Conservation (phyloP, 2,888 invertebrate genomes). For the Drosophila mulleri region DNA sequence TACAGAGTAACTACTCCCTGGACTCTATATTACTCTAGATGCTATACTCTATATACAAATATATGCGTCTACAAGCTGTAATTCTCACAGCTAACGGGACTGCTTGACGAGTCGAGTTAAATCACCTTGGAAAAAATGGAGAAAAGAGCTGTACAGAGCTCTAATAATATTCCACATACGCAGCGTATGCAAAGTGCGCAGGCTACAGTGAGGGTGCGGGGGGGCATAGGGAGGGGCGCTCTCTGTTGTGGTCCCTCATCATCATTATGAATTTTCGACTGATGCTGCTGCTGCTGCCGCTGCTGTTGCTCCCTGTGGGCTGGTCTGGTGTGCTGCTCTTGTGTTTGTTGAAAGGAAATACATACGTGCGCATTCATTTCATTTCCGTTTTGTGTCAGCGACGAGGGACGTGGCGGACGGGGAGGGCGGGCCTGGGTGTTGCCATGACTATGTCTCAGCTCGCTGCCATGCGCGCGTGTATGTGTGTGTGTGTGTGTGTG, state of each 20-base stretch:
- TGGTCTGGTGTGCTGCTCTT: conserved; percentile 19
- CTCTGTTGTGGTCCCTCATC: conserved; percentile 39
- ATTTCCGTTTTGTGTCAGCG: conserved; percentile 52
- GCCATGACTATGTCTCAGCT: conserved; percentile 47
- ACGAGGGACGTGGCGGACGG: not conserved
- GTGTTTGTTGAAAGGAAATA: conserved; percentile 60
- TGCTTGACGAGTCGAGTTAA: conserved; percentile 5
- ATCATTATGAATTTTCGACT: conserved; percentile 58
- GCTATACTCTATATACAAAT: not conserved
- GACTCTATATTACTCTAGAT: not conserved
- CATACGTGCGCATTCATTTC: conserved; percentile 57
- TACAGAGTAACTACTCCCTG: not conserved
- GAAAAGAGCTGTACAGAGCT: conserved; percentile 5
- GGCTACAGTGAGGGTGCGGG: not conserved
- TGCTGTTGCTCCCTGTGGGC: conserved; percentile 5
- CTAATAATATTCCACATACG: conserved; percentile 38
- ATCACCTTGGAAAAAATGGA: not conserved
- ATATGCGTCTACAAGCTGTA: not conserved
- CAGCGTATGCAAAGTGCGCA: conserved; percentile 24
- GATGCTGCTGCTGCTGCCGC: conserved; percentile 4
- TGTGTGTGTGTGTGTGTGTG: conserved; percentile 29
- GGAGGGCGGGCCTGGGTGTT: conserved; percentile 29
- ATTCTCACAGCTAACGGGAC: conserved; percentile 3
- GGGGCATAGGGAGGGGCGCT: not conserved
- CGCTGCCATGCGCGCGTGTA: too few relatives aligned